These are phyloP conservation scores for Boulengeromyrus knoepffleri DNA, from an alignment of 2,113 vertebrate genomes.

Conservation along the genomic window DNA sequence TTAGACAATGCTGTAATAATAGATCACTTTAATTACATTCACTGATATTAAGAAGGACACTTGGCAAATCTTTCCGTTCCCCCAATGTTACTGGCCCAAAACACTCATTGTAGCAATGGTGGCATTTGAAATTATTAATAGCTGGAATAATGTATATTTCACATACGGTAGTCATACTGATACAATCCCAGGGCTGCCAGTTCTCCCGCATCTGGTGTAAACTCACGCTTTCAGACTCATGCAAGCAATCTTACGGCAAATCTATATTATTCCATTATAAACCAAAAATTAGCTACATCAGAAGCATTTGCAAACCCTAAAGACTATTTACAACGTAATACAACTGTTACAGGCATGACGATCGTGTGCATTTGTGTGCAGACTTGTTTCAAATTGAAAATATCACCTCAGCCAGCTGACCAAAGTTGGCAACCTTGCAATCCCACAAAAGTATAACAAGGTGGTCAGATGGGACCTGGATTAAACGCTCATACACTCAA, in stretches of 20 bases:
- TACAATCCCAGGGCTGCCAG: not conserved
- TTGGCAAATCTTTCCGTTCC: not conserved
- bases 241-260: not conserved
- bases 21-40: not conserved
- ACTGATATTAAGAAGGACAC: not conserved
- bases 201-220: not conserved
- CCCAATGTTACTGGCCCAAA: not conserved
- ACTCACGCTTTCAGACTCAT: not conserved
- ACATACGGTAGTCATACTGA: not conserved
- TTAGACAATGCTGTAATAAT: not conserved
- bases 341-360: not conserved
- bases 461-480: not conserved
- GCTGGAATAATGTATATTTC: not conserved
- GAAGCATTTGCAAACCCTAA: not conserved
- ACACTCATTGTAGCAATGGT: not conserved
- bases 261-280: not conserved
- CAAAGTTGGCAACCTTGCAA: not conserved
- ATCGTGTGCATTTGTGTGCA: not conserved
- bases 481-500: not conserved
- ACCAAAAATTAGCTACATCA: not conserved
- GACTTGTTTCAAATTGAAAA: not conserved
- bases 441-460: not conserved
- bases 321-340: not conserved
- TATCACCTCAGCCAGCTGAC: not conserved
- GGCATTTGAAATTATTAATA: not conserved